phyloP scores from a whole-genome alignment of 2,113 vertebrate genomes.

The Calcarius ornatus region DNA sequence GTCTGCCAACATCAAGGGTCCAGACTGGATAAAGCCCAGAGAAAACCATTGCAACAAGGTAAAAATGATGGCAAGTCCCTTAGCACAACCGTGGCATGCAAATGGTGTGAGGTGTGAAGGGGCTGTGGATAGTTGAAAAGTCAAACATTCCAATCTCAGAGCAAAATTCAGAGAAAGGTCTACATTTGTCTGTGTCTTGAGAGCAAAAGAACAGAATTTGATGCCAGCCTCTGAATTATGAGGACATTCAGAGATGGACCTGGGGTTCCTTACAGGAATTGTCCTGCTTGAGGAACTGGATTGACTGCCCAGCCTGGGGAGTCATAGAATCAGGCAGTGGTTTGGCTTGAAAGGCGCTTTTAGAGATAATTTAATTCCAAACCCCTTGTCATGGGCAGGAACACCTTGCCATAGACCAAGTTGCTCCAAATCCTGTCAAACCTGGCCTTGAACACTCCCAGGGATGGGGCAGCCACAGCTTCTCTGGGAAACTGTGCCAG shows the following conservation, averaged over 20 bases:
- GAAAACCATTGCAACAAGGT: background rate
- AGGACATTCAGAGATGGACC: background rate
- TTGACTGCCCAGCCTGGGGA: background rate
- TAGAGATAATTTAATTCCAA: background rate
- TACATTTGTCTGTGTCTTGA: background rate
- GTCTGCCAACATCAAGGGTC: background rate
- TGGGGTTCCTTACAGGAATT: background rate
- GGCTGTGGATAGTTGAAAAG: background rate
- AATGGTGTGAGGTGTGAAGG: background rate
- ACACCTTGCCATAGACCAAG: background rate
- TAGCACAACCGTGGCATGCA: fast-evolving
- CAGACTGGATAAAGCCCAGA: background rate
- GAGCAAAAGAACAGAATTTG: background rate
- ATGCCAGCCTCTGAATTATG: background rate
- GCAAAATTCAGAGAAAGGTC: background rate
- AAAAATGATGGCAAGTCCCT: background rate
- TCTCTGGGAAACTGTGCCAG: background rate
- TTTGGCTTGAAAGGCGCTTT: background rate
- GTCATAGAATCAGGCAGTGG: background rate
- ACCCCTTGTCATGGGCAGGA: background rate
- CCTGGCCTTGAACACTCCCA: background rate
- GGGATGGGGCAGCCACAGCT: background rate
- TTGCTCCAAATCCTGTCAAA: background rate
- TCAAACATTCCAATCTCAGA: background rate
- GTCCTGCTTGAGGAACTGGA: background rate